Conservation (phyloP, 1,140 invertebrate species). For the Gerris buenoi region DNA sequence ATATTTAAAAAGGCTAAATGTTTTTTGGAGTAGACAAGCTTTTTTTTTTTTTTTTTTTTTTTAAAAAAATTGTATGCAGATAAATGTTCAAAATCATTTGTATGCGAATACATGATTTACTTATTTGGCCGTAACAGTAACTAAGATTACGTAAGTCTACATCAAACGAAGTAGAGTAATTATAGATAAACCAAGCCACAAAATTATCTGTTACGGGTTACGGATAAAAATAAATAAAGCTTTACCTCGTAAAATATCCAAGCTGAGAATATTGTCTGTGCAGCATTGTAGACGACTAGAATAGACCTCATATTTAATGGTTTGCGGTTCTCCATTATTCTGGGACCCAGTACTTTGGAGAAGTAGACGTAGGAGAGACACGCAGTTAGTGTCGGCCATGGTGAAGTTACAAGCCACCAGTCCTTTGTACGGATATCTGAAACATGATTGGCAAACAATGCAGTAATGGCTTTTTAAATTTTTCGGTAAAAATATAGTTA, state of each 20-base stretch:
- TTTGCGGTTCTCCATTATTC: conserved; percentile 76
- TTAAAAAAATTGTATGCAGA: too few relatives aligned
- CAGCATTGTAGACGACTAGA: conserved; percentile 74
- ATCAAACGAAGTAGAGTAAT: too few relatives aligned
- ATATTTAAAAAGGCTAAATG: too few relatives aligned
- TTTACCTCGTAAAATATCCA: conserved; percentile 86
- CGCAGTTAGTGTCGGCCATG: conserved; percentile 69
- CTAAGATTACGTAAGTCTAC: too few relatives aligned
- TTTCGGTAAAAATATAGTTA: background rate
- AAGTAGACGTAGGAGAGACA: conserved; percentile 75
- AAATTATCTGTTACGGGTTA: too few relatives aligned
- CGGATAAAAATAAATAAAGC: too few relatives aligned
- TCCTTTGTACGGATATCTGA: conserved; percentile 75
- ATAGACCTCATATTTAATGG: conserved; percentile 67
- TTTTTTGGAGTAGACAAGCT: too few relatives aligned
- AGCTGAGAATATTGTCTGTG: conserved; percentile 73
- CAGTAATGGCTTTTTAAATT: background rate
- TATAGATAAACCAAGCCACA: too few relatives aligned
- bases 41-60: too few relatives aligned
- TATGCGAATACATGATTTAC: too few relatives aligned
- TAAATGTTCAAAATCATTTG: too few relatives aligned
- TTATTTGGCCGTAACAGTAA: too few relatives aligned
- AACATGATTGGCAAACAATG: conserved; percentile 26
- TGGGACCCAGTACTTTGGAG: conserved; percentile 66
- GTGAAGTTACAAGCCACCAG: conserved; percentile 83